Base-by-base conservation (phyloP, 1,140 invertebrate species). In the Halyomorpha halys region DNA sequence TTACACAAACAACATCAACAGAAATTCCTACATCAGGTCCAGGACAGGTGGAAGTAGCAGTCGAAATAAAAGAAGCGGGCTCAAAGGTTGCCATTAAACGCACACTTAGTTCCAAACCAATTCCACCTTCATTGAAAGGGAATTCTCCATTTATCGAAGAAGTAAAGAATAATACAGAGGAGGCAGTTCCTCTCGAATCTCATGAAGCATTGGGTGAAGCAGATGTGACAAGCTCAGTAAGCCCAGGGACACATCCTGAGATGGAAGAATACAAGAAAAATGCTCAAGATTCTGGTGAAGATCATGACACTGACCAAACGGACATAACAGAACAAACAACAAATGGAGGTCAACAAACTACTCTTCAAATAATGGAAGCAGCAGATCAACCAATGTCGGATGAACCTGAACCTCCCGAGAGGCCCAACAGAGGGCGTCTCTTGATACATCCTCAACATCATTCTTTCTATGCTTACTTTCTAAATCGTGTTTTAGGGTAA, bases 401-500 rank as follows among this genome's bases (percentile, higher is more conserved):
- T 15, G 53, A 56, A 6, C 53, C 53, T 23, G 69, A 70, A 21
- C 61, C 63, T 27, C 71, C 71, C 11, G 69, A 72, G 63, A 70
- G 71, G 59, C 75, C 71, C 2, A 76, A 76, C 66, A 65, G 75
- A 27, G 71, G 75, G 39, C 68, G 75, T 18, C 69, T 73, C 47
- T 68, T 77, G 18, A 73, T 74, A 13, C 71, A 72, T 44, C 72
- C 75, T 8, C 73, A 75, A 59, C 71, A 74, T 44, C 74, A 74
- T 62, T 72, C 74, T 0, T 77, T 76, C 67, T 77, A 77, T 68
- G 75, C 77, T n/a, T 77, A 77, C 63, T 77, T 77, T 63, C 74
- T 78, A 53, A 77, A 76, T 60, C 70, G 77, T 67, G 76, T 78
- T 30, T 67, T 78, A 59, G 77, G 77, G 61, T 78, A 72, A 77